Conservation (phyloP, 2,797 vertebrate genomes). For the Sebastes ruberrimus region DNA sequence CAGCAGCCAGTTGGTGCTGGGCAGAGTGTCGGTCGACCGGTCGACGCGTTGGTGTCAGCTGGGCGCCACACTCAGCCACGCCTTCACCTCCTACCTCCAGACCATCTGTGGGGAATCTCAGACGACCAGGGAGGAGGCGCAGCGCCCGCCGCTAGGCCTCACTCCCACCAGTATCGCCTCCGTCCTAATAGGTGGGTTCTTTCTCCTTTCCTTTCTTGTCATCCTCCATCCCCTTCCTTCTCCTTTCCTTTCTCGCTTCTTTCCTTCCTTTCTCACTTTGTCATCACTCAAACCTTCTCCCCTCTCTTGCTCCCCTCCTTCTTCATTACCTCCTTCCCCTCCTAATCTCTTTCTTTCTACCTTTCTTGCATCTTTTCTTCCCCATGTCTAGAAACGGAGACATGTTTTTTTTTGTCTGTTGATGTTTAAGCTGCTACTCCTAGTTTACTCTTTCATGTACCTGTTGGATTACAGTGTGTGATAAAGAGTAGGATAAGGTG, state of each 20-base stretch:
- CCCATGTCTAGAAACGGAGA: too few relatives aligned
- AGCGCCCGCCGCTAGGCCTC: constrained; percentile 85
- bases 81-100: constrained; percentile 88
- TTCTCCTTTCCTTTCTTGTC: background rate
- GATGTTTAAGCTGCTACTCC: background rate
- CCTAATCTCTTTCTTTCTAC: too few relatives aligned
- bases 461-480: background rate
- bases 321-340: background rate
- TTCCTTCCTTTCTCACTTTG: background rate
- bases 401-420: too few relatives aligned
- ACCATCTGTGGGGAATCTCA: constrained; percentile 85
- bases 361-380: too few relatives aligned
- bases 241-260: background rate
- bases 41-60: constrained; percentile 89
- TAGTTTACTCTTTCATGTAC: background rate
- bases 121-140: constrained; percentile 68
- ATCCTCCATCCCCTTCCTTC: background rate
- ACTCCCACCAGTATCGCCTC: constrained; percentile 83
- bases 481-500: background rate
- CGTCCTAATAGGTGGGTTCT: constrained; percentile 86
- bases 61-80: constrained; percentile 82
- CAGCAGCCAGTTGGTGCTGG: constrained; percentile 75
- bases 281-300: background rate
- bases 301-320: background rate
- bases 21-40: constrained; percentile 85